Evolutionary conservation across 2,113 vertebrate species (phyloP).

Genomic region (Brienomyrus longianalis): DNA sequence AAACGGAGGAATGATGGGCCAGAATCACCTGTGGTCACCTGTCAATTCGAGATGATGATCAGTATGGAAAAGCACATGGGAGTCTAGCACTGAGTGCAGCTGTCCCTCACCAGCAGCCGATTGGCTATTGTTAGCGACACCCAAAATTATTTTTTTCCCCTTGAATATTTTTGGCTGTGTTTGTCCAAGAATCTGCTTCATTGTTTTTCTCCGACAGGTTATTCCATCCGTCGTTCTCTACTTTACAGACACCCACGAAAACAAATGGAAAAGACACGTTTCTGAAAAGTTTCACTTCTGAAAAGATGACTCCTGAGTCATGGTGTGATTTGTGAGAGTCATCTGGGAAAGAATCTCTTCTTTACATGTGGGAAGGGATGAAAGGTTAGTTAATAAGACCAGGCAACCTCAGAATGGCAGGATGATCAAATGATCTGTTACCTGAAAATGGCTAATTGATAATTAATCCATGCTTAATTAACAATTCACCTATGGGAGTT

Average conservation of each 20-base stretch:
- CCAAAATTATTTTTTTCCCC: not conserved
- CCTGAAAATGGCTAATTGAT: not conserved
- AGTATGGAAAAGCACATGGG: not conserved
- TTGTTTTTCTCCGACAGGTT: not conserved
- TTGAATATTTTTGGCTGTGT: not conserved
- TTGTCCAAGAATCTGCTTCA: not conserved
- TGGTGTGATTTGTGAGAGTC: not conserved
- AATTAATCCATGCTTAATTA: not conserved
- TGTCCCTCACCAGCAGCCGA: no score
- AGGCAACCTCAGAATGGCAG: slow-evolving; percentile 32
- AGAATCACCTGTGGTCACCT: not conserved
- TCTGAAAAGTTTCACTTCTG: not conserved
- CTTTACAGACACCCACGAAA: not conserved
- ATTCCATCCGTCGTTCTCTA: not conserved
- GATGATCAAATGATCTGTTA: not conserved
- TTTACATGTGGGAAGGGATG: slow-evolving; percentile 1
- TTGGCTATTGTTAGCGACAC: not conserved
- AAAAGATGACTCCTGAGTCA: not conserved
- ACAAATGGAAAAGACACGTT: not conserved
- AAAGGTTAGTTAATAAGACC: slow-evolving; percentile 29
- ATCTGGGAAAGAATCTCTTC: not conserved
- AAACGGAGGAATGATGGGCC: not conserved
- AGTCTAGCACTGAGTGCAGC: not conserved
- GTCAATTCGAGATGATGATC: not conserved
- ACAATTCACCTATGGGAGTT: not conserved